Evolutionary conservation across 2,797 vertebrate species (phyloP).

Genomic region (Takifugu ocellatus): DNA sequence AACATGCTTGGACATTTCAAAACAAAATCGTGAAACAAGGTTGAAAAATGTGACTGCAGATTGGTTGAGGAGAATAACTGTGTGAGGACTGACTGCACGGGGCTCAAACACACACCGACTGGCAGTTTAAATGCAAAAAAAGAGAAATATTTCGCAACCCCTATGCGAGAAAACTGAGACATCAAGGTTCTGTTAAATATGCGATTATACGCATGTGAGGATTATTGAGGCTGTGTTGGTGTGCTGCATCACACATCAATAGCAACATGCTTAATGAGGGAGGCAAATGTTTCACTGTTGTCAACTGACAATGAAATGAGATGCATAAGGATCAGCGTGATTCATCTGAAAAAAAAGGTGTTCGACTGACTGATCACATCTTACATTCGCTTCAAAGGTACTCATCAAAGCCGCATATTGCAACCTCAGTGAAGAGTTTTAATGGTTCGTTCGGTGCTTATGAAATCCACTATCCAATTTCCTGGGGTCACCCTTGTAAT

Average conservation of each 20-base stretch:
- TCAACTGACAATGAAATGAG: constrained; percentile 9
- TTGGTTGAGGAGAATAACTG: not conserved
- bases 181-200: no score
- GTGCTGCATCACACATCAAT: constrained; percentile 5
- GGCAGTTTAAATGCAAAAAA: no score
- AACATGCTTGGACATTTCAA: not conserved
- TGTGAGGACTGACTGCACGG: not conserved
- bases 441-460: constrained; percentile 16
- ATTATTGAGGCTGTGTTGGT: not conserved
- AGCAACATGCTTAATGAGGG: constrained; percentile 3
- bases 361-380: constrained; percentile 20
- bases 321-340: constrained; percentile 15
- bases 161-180: no score
- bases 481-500: constrained; percentile 9
- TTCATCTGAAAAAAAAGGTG: constrained; percentile 12
- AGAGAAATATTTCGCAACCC: no score
- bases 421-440: constrained; percentile 11
- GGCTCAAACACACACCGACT: no score
- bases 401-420: constrained; percentile 20
- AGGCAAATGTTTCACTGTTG: constrained; percentile 4
- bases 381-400: constrained; percentile 17
- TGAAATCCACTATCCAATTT: constrained; percentile 21
- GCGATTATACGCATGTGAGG: not conserved
- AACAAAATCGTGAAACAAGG: no score
- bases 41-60: not conserved